These are phyloP conservation scores for Caenorhabditis briggsae DNA, from an alignment of 1,140 invertebrate species.

Conservation along the genomic window DNA sequence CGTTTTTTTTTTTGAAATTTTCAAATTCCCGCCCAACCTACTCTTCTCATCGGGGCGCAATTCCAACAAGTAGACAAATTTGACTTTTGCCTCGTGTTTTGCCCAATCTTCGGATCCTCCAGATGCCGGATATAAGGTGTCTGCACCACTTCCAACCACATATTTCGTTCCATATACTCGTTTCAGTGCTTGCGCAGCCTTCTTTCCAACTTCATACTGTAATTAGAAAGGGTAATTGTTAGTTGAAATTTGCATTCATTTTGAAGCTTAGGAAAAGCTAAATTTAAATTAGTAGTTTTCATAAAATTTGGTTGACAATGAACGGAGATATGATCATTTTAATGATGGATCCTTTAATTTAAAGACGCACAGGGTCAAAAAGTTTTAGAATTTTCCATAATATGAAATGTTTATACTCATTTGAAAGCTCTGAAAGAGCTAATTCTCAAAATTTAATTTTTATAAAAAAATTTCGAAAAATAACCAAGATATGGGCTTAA, in stretches of 20 bases:
- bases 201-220: constrained; percentile 76
- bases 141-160: constrained; percentile 75
- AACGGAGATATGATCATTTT: constrained; percentile 45
- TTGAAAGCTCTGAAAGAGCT: too few species aligned
- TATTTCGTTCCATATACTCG: constrained; percentile 77
- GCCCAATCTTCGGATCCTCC: constrained; percentile 77
- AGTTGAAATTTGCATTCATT: too few species aligned
- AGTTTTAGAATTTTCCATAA: too few species aligned
- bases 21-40: constrained; percentile 38
- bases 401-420: too few species aligned
- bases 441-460: too few species aligned
- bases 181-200: constrained; percentile 71
- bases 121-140: constrained; percentile 74
- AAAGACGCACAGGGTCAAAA: not conserved
- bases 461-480: too few species aligned
- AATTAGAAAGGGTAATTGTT: constrained; percentile 43
- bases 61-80: constrained; percentile 77
- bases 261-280: too few species aligned
- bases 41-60: constrained; percentile 77
- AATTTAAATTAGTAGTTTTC: too few species aligned
- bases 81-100: constrained; percentile 73
- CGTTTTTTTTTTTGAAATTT: not conserved
- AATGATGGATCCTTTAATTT: not conserved
- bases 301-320: not conserved
- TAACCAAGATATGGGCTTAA: too few species aligned